A percentile compares a stretch with the other conserved stretches of the same genome.
Conservation (phyloP, 1,140 invertebrate genomes). For the Heliconius hermathena region DNA sequence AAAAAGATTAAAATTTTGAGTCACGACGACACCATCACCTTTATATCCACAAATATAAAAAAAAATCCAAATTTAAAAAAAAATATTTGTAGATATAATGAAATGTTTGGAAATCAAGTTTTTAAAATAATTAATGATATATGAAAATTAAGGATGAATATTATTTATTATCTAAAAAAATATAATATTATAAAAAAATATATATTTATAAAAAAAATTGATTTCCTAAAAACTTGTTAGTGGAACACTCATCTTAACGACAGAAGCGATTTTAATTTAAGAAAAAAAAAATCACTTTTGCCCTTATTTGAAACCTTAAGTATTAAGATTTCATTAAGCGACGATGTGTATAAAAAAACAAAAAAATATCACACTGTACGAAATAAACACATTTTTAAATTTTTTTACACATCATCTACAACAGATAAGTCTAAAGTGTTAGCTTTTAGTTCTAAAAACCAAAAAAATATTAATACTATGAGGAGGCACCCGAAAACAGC, state of each 20-base stretch:
- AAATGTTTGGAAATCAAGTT: not conserved
- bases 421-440: slow-evolving; percentile 46
- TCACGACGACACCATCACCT: slow-evolving; percentile 41
- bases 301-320: slow-evolving; percentile 38
- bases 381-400: slow-evolving; percentile 4
- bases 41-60: slow-evolving; percentile 43
- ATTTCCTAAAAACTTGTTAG: slow-evolving; percentile 40
- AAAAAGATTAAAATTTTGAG: slow-evolving; percentile 33
- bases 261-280: slow-evolving; percentile 39
- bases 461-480: slow-evolving; percentile 38
- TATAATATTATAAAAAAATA: slow-evolving; percentile 13
- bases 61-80: not conserved
- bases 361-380: slow-evolving; percentile 19
- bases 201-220: slow-evolving; percentile 23
- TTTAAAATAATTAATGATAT: not conserved
- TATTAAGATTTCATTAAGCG: slow-evolving; percentile 33
- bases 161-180: not conserved
- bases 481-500: slow-evolving; percentile 42
- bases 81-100: slow-evolving; percentile 2
- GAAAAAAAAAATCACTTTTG: slow-evolving; percentile 38
- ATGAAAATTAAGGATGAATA: not conserved
- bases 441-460: slow-evolving; percentile 47
- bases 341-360: slow-evolving; percentile 17
- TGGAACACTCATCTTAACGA: slow-evolving; percentile 57
- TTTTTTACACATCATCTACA: slow-evolving; percentile 24